These are phyloP conservation scores for Melieria crassipennis DNA, from an alignment of 2,888 invertebrate genomes.

Conservation along the genomic window DNA sequence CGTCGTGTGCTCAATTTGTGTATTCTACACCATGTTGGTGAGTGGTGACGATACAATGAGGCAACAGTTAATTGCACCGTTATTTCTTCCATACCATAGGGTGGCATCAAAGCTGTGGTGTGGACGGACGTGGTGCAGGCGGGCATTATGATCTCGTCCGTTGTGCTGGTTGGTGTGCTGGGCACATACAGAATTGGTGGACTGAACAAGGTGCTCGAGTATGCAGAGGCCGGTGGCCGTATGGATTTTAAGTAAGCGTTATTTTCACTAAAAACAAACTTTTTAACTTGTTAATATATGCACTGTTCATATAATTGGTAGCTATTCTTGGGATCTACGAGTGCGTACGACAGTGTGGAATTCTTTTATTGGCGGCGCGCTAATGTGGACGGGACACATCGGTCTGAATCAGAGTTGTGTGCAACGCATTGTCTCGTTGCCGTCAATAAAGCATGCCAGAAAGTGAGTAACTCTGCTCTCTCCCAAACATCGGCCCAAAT, in stretches of 20 bases:
- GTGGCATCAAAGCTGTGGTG: conserved; percentile 68
- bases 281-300: background rate
- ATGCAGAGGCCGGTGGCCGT: conserved; percentile 61
- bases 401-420: conserved; percentile 79
- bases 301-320: conserved; percentile 50
- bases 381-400: conserved; percentile 73
- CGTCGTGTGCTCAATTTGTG: conserved; percentile 69
- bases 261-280: background rate
- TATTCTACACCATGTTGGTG: conserved; percentile 69
- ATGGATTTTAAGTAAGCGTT: conserved; percentile 61
- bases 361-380: conserved; percentile 70
- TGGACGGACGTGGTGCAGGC: conserved; percentile 69
- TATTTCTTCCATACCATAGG: conserved; percentile 48
- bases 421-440: conserved; percentile 74
- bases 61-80: too few relatives aligned
- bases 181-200: conserved; percentile 66
- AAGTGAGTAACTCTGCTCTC: conserved; percentile 54
- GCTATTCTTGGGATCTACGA: conserved; percentile 72
- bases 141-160: conserved; percentile 63
- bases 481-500: background rate
- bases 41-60: conserved; percentile 46
- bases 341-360: conserved; percentile 74
- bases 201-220: conserved; percentile 57
- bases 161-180: conserved; percentile 61
- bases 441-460: conserved; percentile 70